phyloP scores from a whole-genome alignment of 2,797 vertebrate genomes.

The Xiphophorus birchmanni region DNA sequence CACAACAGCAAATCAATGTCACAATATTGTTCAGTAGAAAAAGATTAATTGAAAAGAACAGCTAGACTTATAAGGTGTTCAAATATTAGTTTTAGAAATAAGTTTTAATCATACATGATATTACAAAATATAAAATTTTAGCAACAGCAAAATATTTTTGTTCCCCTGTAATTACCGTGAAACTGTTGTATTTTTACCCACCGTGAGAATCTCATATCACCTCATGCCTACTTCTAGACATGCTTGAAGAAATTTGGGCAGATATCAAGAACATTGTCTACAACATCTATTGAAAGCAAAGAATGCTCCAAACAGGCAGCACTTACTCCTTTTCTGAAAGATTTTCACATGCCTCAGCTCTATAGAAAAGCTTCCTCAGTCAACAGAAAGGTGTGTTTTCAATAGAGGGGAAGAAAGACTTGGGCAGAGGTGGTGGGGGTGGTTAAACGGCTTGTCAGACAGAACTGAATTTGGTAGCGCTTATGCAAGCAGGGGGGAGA shows the following conservation, averaged over 20 bases:
- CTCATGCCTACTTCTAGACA: slow-evolving; percentile 9
- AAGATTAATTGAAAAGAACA: neutral
- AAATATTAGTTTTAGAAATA: neutral
- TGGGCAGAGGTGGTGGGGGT: slow-evolving; percentile 44
- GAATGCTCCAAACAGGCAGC: slow-evolving; percentile 66
- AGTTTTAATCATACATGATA: neutral
- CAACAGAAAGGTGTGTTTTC: slow-evolving; percentile 83
- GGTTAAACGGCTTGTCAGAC: slow-evolving; percentile 68
- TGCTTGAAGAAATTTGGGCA: slow-evolving; percentile 57
- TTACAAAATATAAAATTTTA: neutral
- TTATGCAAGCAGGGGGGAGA: slow-evolving; percentile 47
- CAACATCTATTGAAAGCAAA: slow-evolving; percentile 64
- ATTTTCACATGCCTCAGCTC: slow-evolving; percentile 72
- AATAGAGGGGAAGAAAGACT: slow-evolving; percentile 61
- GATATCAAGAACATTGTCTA: slow-evolving; percentile 73
- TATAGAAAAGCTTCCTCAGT: slow-evolving; percentile 68
- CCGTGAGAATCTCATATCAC: slow-evolving; percentile 2
- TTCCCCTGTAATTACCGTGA: neutral
- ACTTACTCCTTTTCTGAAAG: slow-evolving; percentile 69
- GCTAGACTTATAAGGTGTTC: neutral
- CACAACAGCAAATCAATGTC: neutral
- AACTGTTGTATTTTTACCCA: neutral
- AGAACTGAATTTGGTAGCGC: slow-evolving; percentile 60
- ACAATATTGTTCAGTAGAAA: neutral
- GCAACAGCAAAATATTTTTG: neutral